Evolutionary conservation across 2,797 vertebrate species (phyloP).

Genomic region (Amblyopsis hoosieri): DNA sequence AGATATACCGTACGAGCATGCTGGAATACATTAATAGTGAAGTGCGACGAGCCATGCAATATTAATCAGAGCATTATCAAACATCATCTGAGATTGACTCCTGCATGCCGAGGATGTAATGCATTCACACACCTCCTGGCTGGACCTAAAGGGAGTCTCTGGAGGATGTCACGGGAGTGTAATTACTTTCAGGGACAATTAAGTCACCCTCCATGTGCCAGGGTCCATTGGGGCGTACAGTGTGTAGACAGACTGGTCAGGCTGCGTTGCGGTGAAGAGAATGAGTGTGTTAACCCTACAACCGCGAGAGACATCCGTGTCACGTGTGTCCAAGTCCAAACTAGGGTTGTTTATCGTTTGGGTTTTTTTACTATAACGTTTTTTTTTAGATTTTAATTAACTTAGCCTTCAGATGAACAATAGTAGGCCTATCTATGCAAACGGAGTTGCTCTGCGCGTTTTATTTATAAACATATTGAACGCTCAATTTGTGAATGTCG

Average conservation of each 20-base stretch:
- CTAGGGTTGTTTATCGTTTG: no score
- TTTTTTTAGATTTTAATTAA: no score
- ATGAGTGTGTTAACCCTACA: constrained; percentile 13
- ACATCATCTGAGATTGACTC: constrained; percentile 62
- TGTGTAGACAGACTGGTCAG: constrained; percentile 16
- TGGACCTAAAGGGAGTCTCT: constrained; percentile 35
- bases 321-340: background rate
- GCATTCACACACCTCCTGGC: constrained; percentile 18
- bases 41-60: constrained; percentile 68
- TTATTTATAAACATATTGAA: no score
- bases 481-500: no score
- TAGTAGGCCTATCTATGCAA: no score
- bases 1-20: constrained; percentile 53
- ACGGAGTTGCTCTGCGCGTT: no score
- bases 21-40: constrained; percentile 68
- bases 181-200: constrained; percentile 38
- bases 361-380: no score
- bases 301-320: background rate
- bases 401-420: no score
- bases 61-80: constrained; percentile 72
- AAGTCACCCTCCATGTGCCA: constrained; percentile 30
- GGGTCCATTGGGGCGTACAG: constrained; percentile 5
- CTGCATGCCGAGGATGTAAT: constrained; percentile 13
- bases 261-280: constrained; percentile 12
- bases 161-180: constrained; percentile 35